phyloP scores from a whole-genome alignment of 2,797 vertebrate genomes.

The Hoplostethus atlanticus region DNA sequence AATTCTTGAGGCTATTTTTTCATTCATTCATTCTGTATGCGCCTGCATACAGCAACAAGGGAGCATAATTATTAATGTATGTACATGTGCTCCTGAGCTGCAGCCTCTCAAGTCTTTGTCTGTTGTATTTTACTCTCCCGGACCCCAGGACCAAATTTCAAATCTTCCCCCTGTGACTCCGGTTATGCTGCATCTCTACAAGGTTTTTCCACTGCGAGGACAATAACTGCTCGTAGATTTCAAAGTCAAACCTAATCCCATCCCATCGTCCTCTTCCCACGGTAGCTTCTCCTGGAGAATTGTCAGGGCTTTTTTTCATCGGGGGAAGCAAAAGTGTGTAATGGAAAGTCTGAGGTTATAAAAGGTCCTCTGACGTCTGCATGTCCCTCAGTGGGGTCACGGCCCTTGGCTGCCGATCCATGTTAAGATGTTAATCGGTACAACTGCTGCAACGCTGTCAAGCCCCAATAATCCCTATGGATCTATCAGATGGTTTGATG shows the following conservation, averaged over 20 bases:
- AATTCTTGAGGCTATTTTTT: neutral
- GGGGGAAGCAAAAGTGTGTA: neutral
- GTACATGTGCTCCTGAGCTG: neutral
- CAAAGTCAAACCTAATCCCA: conserved; percentile 16
- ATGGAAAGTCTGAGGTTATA: conserved; percentile 17
- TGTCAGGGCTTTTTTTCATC: conserved; percentile 3
- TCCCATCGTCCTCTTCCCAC: conserved; percentile 1
- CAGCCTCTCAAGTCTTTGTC: too few species aligned
- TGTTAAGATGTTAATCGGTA: conserved; percentile 22
- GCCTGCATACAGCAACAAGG: too few species aligned
- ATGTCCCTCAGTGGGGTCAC: neutral
- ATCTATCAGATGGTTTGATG: conserved; percentile 36
- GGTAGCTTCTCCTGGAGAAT: neutral
- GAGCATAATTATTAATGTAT: neutral
- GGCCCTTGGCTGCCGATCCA: conserved; percentile 3
- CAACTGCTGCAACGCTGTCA: conserved; percentile 20
- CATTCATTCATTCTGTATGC: too few species aligned
- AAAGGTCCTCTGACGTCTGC: neutral
- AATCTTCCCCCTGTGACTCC: neutral
- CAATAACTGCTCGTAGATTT: conserved; percentile 3
- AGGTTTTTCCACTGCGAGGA: neutral
- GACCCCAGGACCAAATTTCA: neutral
- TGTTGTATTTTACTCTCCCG: neutral
- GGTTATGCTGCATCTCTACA: neutral
- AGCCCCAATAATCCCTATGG: conserved; percentile 1